Evolutionary conservation across 1,140 invertebrate genomes (phyloP), one percentile per base, ranked within the genome.

Genomic region (Leguminivora glycinivorella): DNA sequence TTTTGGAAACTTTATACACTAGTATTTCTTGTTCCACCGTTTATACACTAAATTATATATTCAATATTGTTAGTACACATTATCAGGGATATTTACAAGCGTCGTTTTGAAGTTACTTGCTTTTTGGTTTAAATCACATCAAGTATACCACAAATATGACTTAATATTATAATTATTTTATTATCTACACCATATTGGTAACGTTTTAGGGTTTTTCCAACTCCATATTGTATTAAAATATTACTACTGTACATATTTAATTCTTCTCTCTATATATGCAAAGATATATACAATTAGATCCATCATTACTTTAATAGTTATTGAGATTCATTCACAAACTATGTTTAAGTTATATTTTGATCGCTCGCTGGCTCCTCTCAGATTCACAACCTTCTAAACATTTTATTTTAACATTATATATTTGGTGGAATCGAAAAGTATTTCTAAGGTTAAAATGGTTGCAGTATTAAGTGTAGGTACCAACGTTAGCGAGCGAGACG

Each of bases 91-190:
- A 88, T 87, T 83, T 88, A 90, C 83, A 81, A 85, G 76, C 84
- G 79, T 80, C 75, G 77, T 22, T 69, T 74, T 83, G 82, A 80
- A 74, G 80, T 80, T 74, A 67, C 68, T 74, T 82, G 12, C 83
- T 88, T 88, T 90, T 89, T 85, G 88, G 81, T 89, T 85, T 78
- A 83, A 86, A 88, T 88, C 87, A 89, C 85, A 87, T 85, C 79
- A 81, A 85, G 82, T 86, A 84, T 87, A 87, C 76, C 83, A 81
- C 82, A 88, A 85, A 85, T 84, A 88, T 83, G 58, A 83, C 70
- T 67, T 24, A 77, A 81, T 77, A 78, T 75, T 77, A 74, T 70
- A 72, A 68, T 74, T 74, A 72, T 56, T 71, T 69, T 74, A 73
- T 77, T 80, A 81, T 81, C 81, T 89, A 89, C 80, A 81, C 78